Conservation (phyloP, 2,888 invertebrate species). For the Lepidocyrtinus sp. region DNA sequence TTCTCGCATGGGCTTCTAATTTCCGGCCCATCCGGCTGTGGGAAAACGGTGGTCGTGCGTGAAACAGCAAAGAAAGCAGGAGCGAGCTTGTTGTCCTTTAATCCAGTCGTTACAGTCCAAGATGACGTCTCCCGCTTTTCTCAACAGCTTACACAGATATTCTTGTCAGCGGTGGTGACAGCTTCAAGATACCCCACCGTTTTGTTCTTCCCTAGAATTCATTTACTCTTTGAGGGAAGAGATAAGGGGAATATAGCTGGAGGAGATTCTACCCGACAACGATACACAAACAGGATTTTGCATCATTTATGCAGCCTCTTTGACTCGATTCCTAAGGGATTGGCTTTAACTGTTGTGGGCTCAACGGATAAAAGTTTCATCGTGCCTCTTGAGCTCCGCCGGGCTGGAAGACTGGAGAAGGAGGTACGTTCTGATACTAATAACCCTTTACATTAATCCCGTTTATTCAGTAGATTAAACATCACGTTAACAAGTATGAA, state of each 20-base stretch:
- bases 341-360: slow-evolving; percentile 74
- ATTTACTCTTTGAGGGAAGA: slow-evolving; percentile 49
- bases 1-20: slow-evolving; percentile 71
- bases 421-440: too few species aligned
- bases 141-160: slow-evolving; percentile 72
- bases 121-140: slow-evolving; percentile 73
- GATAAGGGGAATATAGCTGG: slow-evolving; percentile 7
- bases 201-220: slow-evolving; percentile 70
- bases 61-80: slow-evolving; percentile 73
- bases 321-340: slow-evolving; percentile 73
- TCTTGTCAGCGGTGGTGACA: slow-evolving; percentile 73
- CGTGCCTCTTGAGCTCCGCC: slow-evolving; percentile 74
- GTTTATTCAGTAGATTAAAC: too few species aligned
- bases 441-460: too few species aligned
- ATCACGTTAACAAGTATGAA: too few species aligned
- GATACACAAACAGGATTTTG: slow-evolving; percentile 70
- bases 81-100: slow-evolving; percentile 73
- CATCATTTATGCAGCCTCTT: slow-evolving; percentile 74
- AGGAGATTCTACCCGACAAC: slow-evolving; percentile 24
- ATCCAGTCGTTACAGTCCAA: slow-evolving; percentile 22
- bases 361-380: slow-evolving; percentile 75
- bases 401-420: slow-evolving; percentile 76
- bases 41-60: slow-evolving; percentile 76
- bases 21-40: slow-evolving; percentile 77
- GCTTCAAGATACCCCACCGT: slow-evolving; percentile 72